Evolutionary conservation across 2,113 vertebrate genomes (phyloP).

Genomic region (Gymnarchus niloticus): DNA sequence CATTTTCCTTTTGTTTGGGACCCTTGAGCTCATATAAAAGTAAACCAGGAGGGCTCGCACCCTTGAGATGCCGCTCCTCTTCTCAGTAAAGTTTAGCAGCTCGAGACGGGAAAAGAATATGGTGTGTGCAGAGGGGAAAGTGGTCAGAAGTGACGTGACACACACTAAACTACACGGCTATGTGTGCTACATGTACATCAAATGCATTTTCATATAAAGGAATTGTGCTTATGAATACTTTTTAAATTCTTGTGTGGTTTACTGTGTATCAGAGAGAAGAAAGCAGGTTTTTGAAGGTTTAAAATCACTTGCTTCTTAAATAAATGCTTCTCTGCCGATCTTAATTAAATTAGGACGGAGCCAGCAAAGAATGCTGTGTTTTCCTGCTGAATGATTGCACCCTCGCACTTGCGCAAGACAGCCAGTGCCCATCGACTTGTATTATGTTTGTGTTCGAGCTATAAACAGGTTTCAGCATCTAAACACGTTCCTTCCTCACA

Average conservation of each 20-base stretch:
- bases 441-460: no score
- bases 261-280: not conserved
- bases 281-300: not conserved
- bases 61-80: not conserved
- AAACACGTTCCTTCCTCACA: not conserved
- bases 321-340: not conserved
- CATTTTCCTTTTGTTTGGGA: constrained; percentile 25
- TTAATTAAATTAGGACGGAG: not conserved
- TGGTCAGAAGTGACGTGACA: not conserved
- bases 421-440: no score
- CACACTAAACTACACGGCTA: no score
- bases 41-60: constrained; percentile 10
- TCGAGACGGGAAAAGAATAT: not conserved
- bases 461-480: no score
- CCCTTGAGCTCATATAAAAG: constrained; percentile 16
- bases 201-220: not conserved
- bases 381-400: no score
- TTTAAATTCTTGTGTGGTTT: not conserved
- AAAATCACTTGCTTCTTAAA: not conserved
- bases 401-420: no score
- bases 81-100: not conserved
- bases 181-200: not conserved
- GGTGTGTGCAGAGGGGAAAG: not conserved
- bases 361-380: not conserved
- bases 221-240: not conserved